Evolutionary conservation across 2,797 vertebrate genomes (phyloP).

Genomic region (Poecile montanus): DNA sequence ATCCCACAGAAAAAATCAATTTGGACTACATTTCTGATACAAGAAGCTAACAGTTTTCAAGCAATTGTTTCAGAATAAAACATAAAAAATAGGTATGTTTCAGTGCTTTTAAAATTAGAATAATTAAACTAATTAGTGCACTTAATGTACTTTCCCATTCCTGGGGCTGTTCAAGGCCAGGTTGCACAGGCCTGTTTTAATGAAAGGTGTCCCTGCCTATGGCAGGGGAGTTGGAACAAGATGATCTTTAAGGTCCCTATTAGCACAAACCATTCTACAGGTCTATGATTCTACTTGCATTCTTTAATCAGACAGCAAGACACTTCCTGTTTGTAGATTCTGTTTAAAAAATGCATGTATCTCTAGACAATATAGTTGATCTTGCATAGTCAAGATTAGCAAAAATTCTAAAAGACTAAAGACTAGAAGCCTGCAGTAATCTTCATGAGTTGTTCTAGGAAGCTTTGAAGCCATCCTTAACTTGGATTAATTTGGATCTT

Average conservation of each 20-base stretch:
- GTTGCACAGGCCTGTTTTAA: neutral
- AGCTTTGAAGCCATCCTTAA: neutral
- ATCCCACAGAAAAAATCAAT: neutral
- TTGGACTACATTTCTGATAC: neutral
- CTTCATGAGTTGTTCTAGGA: neutral
- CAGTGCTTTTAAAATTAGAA: neutral
- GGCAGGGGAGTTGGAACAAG: neutral
- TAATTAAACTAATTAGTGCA: neutral
- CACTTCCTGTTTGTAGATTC: neutral
- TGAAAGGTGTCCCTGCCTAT: neutral
- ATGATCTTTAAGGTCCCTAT: neutral
- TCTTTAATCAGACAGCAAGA: neutral
- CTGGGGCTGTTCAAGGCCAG: neutral
- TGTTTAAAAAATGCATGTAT: neutral
- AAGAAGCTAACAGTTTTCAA: neutral
- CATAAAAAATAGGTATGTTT: neutral
- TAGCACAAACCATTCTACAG: neutral
- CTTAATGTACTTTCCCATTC: neutral
- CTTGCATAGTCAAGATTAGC: neutral
- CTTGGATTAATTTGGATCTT: constrained; percentile 44
- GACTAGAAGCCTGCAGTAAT: neutral
- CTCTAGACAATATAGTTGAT: neutral
- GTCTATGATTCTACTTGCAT: neutral
- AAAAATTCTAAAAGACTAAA: neutral
- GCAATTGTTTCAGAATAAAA: neutral